Percentiles rank a stretch among this genome's conserved stretches.
Conservation (phyloP, 30 jellyfish, hydroid and myxozoan genomes). For the Turritopsis dohrnii region DNA sequence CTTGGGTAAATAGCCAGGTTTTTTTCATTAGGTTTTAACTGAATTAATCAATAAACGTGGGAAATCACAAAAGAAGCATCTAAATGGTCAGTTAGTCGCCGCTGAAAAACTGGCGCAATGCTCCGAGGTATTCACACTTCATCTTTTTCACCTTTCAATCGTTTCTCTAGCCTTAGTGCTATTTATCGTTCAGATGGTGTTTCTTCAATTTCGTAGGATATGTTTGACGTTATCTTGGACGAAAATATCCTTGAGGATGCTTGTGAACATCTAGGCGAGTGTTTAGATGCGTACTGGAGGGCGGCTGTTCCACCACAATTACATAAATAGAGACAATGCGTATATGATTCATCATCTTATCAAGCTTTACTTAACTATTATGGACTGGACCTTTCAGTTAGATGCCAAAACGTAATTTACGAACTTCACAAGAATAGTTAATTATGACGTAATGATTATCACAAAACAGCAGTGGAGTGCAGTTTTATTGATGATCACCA, state of each 20-base stretch:
- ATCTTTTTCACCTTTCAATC: too few species aligned
- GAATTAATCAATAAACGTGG: conserved; percentile 98
- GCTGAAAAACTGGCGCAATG: conserved; percentile 96
- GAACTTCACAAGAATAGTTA: conserved; percentile 94
- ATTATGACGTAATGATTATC: neutral
- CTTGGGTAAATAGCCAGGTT: too few species aligned
- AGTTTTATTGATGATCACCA: neutral
- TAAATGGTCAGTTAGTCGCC: conserved; percentile 87
- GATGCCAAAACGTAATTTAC: conserved; percentile 89
- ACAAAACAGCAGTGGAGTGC: neutral
- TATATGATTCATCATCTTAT: conserved; percentile 60
- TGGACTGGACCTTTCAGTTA: conserved; percentile 88
- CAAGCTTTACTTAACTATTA: conserved; percentile 71
- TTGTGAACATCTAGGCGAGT: conserved; percentile 98
- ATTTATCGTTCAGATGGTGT: neutral
- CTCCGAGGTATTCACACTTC: conserved; percentile 91
- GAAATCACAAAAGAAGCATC: conserved; percentile 84
- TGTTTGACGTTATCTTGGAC: conserved; percentile 79
- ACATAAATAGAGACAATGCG: conserved; percentile 45
- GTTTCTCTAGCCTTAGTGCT: too few species aligned
- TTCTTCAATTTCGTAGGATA: conserved; percentile 46
- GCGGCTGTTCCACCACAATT: conserved; percentile 94
- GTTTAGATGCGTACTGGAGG: conserved; percentile 97
- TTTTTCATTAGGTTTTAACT: conserved; percentile 86
- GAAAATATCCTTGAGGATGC: conserved; percentile 98